Conservation (phyloP, 2,113 vertebrate species). For the Abramis brama region DNA sequence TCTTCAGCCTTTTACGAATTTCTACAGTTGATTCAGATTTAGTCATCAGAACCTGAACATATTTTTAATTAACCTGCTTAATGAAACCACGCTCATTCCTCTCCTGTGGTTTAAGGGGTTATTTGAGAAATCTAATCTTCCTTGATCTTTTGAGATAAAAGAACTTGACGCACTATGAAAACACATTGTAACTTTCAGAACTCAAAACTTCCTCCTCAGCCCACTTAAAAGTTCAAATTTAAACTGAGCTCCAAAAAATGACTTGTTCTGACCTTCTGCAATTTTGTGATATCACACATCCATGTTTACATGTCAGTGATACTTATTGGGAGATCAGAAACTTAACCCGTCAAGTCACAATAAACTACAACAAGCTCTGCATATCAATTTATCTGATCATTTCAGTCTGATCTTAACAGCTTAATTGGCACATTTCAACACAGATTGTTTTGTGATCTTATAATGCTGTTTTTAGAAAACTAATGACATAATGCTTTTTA, state of each 20-base stretch:
- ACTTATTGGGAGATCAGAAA: neutral
- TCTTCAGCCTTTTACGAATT: neutral
- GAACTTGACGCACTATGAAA: neutral
- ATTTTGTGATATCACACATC: neutral
- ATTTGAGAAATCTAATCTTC: slow-evolving; percentile 3
- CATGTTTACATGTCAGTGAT: neutral
- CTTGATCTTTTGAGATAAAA: slow-evolving; percentile 13
- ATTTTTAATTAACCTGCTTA: slow-evolving; percentile 32
- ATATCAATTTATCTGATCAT: neutral
- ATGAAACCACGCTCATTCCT: slow-evolving; percentile 19
- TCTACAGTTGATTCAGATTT: neutral
- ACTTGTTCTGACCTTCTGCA: neutral
- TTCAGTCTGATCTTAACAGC: neutral
- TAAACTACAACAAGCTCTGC: neutral
- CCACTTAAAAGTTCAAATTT: neutral
- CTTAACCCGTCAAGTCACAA: neutral
- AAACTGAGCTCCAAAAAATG: neutral
- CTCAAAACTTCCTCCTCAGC: neutral
- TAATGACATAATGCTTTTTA: neutral
- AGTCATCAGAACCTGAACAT: slow-evolving; percentile 21
- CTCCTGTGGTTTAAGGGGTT: slow-evolving; percentile 10
- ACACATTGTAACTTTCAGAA: neutral
- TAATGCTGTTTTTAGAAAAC: neutral
- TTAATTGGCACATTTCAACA: neutral
- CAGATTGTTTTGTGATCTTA: neutral